A percentile compares a stretch with the other conserved stretches of the same genome.
phyloP scores from a whole-genome alignment of 2,888 invertebrate species.

The Volucella inanis region DNA sequence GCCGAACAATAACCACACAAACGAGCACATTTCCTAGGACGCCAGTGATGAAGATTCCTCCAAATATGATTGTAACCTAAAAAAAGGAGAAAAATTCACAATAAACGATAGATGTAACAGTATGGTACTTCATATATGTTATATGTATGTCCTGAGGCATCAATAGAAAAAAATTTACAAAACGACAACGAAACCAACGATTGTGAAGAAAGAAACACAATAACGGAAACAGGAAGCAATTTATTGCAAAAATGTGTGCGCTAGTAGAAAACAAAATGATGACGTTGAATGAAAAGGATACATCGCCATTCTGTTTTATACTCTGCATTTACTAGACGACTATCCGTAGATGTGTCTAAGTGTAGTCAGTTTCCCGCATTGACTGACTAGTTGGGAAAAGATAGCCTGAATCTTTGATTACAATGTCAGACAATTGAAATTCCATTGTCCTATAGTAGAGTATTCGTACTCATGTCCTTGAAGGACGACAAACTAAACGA shows the following conservation, averaged over 20 bases:
- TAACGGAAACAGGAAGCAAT: slow-evolving; percentile 60
- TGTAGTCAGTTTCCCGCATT: too few species aligned
- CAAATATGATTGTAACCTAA: slow-evolving; percentile 87
- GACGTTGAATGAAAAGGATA: slow-evolving; percentile 48
- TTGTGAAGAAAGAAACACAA: slow-evolving; percentile 7
- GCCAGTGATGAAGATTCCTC: slow-evolving; percentile 91
- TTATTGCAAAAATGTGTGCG: slow-evolving; percentile 59
- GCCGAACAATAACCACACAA: slow-evolving; percentile 92
- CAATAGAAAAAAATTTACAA: slow-evolving; percentile 5
- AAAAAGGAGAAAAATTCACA: slow-evolving; percentile 77
- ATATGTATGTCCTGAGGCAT: slow-evolving; percentile 9
- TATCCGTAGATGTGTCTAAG: background rate
- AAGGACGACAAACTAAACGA: slow-evolving; percentile 24
- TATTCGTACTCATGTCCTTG: slow-evolving; percentile 42
- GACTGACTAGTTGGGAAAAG: background rate
- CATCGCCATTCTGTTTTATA: background rate
- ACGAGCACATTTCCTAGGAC: slow-evolving; percentile 92
- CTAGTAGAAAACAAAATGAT: slow-evolving; percentile 31
- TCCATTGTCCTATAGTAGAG: slow-evolving; percentile 23
- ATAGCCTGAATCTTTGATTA: slow-evolving; percentile 47
- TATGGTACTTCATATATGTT: background rate
- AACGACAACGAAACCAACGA: slow-evolving; percentile 13
- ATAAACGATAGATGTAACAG: slow-evolving; percentile 7
- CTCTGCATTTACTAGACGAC: background rate
- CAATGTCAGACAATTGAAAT: slow-evolving; percentile 67